Evolutionary conservation across 2,113 vertebrate genomes (phyloP).

Genomic region (Tonatia bakeri): DNA sequence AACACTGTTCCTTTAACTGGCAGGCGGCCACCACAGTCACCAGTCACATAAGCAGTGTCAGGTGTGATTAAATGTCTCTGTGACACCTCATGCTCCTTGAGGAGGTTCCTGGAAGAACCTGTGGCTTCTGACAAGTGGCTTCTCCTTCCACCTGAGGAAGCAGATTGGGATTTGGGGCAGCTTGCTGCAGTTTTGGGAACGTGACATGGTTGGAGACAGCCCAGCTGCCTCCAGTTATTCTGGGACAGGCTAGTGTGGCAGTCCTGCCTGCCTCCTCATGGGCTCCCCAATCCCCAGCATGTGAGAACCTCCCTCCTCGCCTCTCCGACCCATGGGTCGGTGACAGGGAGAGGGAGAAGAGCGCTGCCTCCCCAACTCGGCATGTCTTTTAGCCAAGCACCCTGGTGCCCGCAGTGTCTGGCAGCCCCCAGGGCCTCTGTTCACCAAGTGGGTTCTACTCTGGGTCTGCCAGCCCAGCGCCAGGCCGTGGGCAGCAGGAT

Average conservation of each 20-base stretch:
- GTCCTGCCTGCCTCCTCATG: accelerated
- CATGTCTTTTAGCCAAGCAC: background rate
- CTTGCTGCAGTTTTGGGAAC: background rate
- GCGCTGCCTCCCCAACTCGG: background rate
- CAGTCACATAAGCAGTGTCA: background rate
- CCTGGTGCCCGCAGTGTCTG: no score
- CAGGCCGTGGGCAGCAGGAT: accelerated
- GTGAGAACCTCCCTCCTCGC: background rate
- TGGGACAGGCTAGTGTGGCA: accelerated
- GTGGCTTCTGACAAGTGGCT: background rate
- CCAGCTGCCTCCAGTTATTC: background rate
- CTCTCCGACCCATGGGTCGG: background rate
- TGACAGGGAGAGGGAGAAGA: accelerated
- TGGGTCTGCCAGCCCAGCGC: accelerated
- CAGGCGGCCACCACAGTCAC: background rate
- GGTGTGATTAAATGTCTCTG: background rate
- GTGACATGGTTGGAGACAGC: accelerated
- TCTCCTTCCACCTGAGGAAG: no score
- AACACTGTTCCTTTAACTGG: background rate
- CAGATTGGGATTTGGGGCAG: background rate
- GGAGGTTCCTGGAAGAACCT: background rate
- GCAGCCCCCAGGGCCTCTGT: background rate
- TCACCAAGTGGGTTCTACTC: background rate
- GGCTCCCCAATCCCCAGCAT: accelerated
- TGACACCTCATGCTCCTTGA: background rate